phyloP scores from a whole-genome alignment of 2,797 vertebrate species.

The Crypturellus tataupa region DNA sequence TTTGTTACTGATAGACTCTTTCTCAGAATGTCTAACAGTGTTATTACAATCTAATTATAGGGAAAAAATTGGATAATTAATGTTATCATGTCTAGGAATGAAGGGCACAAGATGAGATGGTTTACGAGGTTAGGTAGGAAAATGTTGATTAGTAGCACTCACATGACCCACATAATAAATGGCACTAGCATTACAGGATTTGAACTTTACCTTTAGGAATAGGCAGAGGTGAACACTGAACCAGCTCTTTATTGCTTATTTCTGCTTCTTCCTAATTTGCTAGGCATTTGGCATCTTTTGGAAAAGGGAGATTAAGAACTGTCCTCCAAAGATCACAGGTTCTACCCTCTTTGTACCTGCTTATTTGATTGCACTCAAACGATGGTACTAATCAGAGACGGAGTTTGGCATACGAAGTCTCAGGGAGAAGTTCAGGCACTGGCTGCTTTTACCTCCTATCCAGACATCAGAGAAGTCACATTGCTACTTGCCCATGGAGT shows the following conservation, averaged over 20 bases:
- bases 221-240: not conserved
- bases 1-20: slow-evolving; percentile 43
- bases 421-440: not conserved
- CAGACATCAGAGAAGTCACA: not conserved
- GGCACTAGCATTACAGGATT: not conserved
- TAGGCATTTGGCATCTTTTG: too few species aligned
- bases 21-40: not conserved
- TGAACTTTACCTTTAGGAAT: not conserved
- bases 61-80: slow-evolving; percentile 46
- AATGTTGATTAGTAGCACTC: not conserved
- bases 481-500: not conserved
- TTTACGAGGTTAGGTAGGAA: not conserved
- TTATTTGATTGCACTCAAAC: too few species aligned
- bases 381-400: too few species aligned
- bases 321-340: too few species aligned
- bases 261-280: too few species aligned
- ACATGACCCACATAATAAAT: not conserved
- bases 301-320: too few species aligned
- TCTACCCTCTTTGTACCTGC: too few species aligned
- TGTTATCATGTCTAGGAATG: slow-evolving; percentile 33
- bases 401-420: not conserved
- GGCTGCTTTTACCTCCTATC: not conserved
- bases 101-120: not conserved
- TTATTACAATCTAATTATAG: slow-evolving; percentile 25
- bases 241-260: too few species aligned